Base-by-base conservation (phyloP, 2,888 invertebrate genomes). In the Malacosoma neustria region DNA sequence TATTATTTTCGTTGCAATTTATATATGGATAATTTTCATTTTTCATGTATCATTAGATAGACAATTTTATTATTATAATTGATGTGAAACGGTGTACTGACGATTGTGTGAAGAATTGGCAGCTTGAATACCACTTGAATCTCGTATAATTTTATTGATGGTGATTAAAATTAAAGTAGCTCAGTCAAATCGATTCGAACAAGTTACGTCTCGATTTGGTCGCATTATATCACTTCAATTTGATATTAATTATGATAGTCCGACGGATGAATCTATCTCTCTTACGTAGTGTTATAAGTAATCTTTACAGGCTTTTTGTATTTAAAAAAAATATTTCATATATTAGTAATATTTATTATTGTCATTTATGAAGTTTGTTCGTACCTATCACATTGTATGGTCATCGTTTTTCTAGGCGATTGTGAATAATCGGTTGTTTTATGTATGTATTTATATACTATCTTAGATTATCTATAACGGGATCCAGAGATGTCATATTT, bases 221-320 rank as follows among this genome's bases (percentile, higher is more conserved):
- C 4, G 31, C 31, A 31, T 12, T 1, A n/a, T 7, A 2, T n/a
- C n/a, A n/a, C n/a, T n/a, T n/a, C n/a, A n/a, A n/a, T n/a, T n/a
- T n/a, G n/a, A n/a, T n/a, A n/a, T n/a, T n/a, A n/a, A n/a, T n/a
- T n/a, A n/a, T n/a, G n/a, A n/a, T n/a, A n/a, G n/a, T n/a, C n/a
- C n/a, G n/a, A n/a, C n/a, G n/a, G n/a, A 52, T 46, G 48, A 55
- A 57, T 41, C 49, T 50, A 51, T 56, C 52, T 63, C 62, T 60
- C 59, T 61, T 54, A 45, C 46, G 41, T 63, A 65, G 58, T 32
- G n/a, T 51, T 35, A 41, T 65, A 60, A 61, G 55, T 54, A 52
- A 51, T 57, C 43, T 46, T 38, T 59, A 61, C 54, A 59, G 63
- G 66, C 68, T 72, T 72, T 14, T 14, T 33, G 15, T 11, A 14